Conservation (phyloP, 2,888 invertebrate species). For the Hemistola chrysoprasaria region DNA sequence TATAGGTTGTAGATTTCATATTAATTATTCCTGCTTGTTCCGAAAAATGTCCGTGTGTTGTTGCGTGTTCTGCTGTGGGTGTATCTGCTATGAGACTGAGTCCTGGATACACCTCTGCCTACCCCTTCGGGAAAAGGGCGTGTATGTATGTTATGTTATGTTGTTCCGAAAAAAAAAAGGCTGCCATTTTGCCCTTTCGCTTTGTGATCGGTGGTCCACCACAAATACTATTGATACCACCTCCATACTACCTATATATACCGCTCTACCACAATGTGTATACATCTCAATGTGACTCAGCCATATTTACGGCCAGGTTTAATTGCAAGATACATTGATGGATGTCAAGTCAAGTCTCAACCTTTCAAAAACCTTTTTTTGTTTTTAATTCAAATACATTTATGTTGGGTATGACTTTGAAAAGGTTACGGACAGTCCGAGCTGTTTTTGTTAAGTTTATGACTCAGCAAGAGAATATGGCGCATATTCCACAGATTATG, state of each 20-base stretch:
- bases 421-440: constrained; percentile 18
- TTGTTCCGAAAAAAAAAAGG: no score
- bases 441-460: constrained; percentile 15
- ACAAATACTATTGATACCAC: constrained; percentile 35
- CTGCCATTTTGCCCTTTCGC: constrained; percentile 24
- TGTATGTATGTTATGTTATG: no score
- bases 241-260: constrained; percentile 41
- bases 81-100: no score
- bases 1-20: no score
- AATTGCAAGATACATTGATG: constrained; percentile 36
- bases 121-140: no score
- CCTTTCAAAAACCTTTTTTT: constrained; percentile 26
- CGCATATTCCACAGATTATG: no score
- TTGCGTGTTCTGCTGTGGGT: no score
- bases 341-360: constrained; percentile 34
- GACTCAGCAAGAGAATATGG: constrained; percentile 9
- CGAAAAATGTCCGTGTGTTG: no score
- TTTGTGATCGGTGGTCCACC: constrained; percentile 29
- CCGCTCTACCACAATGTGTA: constrained; percentile 9
- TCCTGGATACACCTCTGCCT: no score
- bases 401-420: constrained; percentile 22
- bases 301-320: constrained; percentile 34
- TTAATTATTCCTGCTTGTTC: no score
- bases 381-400: constrained; percentile 19
- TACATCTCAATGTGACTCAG: constrained; percentile 38